phyloP scores from a whole-genome alignment of 2,113 vertebrate species.

The Elachura formosa region DNA sequence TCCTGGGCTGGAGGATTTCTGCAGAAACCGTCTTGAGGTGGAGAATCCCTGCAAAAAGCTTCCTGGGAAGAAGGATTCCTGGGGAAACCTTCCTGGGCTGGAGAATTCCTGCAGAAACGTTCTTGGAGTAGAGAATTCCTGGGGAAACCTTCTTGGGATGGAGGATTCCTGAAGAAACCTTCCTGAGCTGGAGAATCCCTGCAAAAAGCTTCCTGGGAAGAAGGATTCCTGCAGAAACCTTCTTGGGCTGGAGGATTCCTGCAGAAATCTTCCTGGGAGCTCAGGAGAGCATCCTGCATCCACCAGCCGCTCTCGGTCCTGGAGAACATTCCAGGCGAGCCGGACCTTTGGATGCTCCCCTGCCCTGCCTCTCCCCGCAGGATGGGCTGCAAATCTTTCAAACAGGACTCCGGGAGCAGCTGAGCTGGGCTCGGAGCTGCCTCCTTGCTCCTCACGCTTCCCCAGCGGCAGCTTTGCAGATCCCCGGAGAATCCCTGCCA shows the following conservation, averaged over 20 bases:
- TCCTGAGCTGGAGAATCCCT: background rate
- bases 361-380: rapidly evolving
- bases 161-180: background rate
- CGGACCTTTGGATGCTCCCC: rapidly evolving
- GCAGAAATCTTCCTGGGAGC: background rate
- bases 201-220: rapidly evolving
- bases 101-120: rapidly evolving
- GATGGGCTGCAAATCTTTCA: rapidly evolving
- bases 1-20: background rate
- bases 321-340: background rate
- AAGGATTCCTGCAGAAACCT: rapidly evolving
- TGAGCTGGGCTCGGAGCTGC: background rate
- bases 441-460: background rate
- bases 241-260: rapidly evolving
- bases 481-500: background rate
- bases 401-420: rapidly evolving
- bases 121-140: too few species aligned
- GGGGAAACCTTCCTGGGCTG: background rate
- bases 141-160: rapidly evolving
- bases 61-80: background rate
- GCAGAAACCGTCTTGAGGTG: rapidly evolving
- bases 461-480: background rate
- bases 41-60: background rate
- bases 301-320: background rate
- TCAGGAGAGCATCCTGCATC: rapidly evolving